Evolutionary conservation across 2,797 vertebrate species (phyloP).

Genomic region (Sebastes aleutianus): DNA sequence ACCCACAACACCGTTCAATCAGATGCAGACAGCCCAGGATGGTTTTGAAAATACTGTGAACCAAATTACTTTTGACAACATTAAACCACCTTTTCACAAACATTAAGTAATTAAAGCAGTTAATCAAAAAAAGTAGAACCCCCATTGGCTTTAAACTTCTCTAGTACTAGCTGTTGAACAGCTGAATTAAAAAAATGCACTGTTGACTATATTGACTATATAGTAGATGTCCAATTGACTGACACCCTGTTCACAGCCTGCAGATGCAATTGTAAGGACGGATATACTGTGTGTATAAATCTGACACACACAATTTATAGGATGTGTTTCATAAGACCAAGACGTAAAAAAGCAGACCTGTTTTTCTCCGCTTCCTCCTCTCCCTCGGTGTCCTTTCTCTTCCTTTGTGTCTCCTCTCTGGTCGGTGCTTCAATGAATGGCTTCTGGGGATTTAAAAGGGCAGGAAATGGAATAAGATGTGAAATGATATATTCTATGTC

Average conservation of each 20-base stretch:
- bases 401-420: conserved; percentile 42
- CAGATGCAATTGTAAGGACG: neutral
- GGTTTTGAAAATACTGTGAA: neutral
- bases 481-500: neutral
- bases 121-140: neutral
- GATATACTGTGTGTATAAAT: neutral
- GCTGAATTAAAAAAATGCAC: neutral
- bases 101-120: neutral
- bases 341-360: conserved; percentile 67
- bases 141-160: neutral
- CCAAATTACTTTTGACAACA: neutral
- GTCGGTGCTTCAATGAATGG: conserved; percentile 27
- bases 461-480: neutral
- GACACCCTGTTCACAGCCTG: too few relatives aligned
- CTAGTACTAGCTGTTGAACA: neutral
- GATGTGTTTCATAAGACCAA: neutral
- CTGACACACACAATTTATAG: neutral
- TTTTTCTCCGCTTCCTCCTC: conserved; percentile 64
- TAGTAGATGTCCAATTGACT: neutral
- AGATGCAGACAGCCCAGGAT: neutral
- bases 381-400: conserved; percentile 50
- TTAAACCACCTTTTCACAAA: neutral
- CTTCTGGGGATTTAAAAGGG: conserved; percentile 55
- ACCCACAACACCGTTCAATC: neutral
- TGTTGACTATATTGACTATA: neutral